These are phyloP conservation scores for Acipenser transmontanus DNA, from an alignment of 2,797 vertebrate genomes.

Conservation along the genomic window DNA sequence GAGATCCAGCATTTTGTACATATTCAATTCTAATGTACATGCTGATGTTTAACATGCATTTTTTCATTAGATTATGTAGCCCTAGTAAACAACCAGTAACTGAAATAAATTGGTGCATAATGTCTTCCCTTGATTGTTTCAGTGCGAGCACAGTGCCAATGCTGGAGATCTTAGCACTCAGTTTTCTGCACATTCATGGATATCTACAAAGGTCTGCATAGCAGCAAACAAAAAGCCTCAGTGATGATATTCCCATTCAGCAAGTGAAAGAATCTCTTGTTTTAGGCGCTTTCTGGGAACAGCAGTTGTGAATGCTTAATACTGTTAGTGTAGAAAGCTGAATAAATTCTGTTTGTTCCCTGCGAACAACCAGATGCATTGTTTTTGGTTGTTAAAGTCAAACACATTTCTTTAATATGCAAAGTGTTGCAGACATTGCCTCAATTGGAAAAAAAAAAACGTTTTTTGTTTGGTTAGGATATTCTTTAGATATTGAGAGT, in stretches of 20 bases:
- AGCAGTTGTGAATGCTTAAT: background rate
- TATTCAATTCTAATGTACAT: too few species aligned
- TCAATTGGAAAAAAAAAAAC: too few species aligned
- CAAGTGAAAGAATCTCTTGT: constrained; percentile 46
- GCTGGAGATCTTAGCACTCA: constrained; percentile 22
- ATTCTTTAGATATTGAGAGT: too few species aligned
- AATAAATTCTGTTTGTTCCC: background rate
- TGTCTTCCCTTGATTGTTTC: constrained; percentile 33
- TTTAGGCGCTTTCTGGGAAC: constrained; percentile 33
- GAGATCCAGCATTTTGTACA: too few species aligned
- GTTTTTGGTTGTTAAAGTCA: too few species aligned
- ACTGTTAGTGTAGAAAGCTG: background rate
- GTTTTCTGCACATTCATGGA: constrained; percentile 34
- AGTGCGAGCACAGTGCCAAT: constrained; percentile 33
- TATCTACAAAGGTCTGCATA: constrained; percentile 28
- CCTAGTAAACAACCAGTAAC: too few species aligned
- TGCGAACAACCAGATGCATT: background rate
- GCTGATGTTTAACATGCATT: too few species aligned
- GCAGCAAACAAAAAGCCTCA: constrained; percentile 40
- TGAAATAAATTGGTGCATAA: constrained; percentile 1
- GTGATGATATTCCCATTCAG: constrained; percentile 36
- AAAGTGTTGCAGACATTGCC: too few species aligned
- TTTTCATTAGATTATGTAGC: too few species aligned
- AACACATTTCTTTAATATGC: too few species aligned
- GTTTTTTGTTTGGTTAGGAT: too few species aligned